phyloP scores from a whole-genome alignment of 2,888 invertebrate genomes.

The Agriopis leucophaearia region DNA sequence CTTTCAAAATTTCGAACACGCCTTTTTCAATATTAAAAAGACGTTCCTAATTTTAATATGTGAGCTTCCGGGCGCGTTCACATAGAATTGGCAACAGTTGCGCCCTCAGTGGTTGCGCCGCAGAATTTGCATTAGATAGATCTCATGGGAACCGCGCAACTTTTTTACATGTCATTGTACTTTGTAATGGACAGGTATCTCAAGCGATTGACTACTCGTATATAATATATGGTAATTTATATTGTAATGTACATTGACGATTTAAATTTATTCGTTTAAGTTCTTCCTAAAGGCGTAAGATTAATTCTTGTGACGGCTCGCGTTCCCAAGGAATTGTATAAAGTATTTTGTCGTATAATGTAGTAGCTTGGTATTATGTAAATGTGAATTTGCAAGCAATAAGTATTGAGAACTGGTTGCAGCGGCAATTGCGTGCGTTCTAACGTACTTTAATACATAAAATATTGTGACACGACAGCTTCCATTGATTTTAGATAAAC shows the following conservation, averaged over 20 bases:
- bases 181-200: constrained; percentile 47
- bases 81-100: constrained; percentile 51
- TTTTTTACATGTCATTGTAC: constrained; percentile 44
- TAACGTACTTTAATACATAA: constrained; percentile 22
- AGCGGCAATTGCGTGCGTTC: constrained; percentile 28
- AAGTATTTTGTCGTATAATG: constrained; percentile 41
- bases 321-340: constrained; percentile 47
- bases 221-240: constrained; percentile 56
- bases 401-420: constrained; percentile 33
- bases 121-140: constrained; percentile 67
- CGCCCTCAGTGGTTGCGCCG: no score
- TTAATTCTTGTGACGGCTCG: constrained; percentile 40
- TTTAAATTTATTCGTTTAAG: constrained; percentile 55
- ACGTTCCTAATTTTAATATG: constrained; percentile 65
- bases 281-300: constrained; percentile 45
- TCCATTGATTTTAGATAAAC: constrained; percentile 5
- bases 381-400: constrained; percentile 46
- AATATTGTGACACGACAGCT: constrained; percentile 15
- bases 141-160: constrained; percentile 67
- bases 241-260: constrained; percentile 56
- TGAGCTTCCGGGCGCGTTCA: constrained; percentile 63
- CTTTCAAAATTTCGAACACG: constrained; percentile 31
- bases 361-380: constrained; percentile 42
- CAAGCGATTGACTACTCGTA: constrained; percentile 65
- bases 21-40: constrained; percentile 41